Percentiles rank a stretch among this genome's conserved stretches.
Conservation (phyloP, 2,888 invertebrate species). For the Clunio marinus region DNA sequence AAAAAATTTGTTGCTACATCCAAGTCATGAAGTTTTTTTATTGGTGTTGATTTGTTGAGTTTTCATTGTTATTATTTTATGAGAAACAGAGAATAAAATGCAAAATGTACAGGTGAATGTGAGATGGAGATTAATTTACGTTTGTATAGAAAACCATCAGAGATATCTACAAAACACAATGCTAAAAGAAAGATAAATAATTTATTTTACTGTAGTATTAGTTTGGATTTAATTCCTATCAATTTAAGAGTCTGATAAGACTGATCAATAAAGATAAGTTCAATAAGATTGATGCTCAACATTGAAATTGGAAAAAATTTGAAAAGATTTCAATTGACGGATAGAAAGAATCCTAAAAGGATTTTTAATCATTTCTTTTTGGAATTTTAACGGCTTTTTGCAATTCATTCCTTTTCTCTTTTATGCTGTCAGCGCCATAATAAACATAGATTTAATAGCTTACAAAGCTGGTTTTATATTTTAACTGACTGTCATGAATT, state of each 20-base stretch:
- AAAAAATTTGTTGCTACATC: background rate
- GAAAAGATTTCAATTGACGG: constrained; percentile 25
- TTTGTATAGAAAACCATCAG: no score
- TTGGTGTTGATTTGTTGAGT: no score
- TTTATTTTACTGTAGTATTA: background rate
- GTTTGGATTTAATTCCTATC: background rate
- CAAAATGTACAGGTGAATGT: background rate
- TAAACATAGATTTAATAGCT: background rate
- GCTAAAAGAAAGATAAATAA: background rate
- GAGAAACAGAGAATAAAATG: background rate
- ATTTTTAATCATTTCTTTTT: background rate
- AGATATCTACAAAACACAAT: no score
- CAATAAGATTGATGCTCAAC: background rate
- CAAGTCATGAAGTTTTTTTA: no score
- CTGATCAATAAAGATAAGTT: background rate
- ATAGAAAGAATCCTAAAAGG: constrained; percentile 6
- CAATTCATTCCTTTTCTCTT: background rate
- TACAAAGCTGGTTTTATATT: background rate
- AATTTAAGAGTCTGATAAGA: background rate
- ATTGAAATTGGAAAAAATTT: background rate
- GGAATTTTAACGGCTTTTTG: background rate
- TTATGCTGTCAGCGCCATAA: background rate
- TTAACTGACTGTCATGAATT: background rate
- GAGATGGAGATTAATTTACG: background rate
- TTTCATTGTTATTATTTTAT: no score